phyloP scores from a whole-genome alignment of 23 tunicate species.

The Clavelina lepadiformis region DNA sequence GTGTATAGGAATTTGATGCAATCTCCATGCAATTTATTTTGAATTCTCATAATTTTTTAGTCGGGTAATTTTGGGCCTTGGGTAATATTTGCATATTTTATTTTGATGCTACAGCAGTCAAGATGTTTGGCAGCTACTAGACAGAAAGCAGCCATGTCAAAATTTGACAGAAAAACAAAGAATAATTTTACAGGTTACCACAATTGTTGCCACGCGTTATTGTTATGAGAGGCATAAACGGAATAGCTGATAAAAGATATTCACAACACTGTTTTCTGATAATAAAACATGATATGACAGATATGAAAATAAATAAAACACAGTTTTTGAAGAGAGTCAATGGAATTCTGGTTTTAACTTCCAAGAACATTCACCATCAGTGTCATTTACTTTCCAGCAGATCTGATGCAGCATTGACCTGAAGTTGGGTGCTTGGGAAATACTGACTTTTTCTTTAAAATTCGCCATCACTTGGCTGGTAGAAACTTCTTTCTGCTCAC shows the following conservation, averaged over 20 bases:
- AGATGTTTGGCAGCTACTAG: too few species aligned
- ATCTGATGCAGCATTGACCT: slow-evolving; percentile 42
- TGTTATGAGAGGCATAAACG: background rate
- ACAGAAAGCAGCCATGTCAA: too few species aligned
- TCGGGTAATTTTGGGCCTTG: too few species aligned
- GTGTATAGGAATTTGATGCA: too few species aligned
- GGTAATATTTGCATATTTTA: too few species aligned
- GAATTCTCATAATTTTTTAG: too few species aligned
- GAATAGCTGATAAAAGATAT: background rate
- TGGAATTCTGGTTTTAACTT: slow-evolving; percentile 6
- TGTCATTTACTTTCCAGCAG: slow-evolving; percentile 6
- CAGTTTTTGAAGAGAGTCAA: background rate
- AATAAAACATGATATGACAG: background rate
- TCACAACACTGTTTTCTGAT: background rate
- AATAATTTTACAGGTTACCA: too few species aligned
- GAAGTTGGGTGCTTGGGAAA: slow-evolving; percentile 36
- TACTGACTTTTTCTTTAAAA: slow-evolving; percentile 20
- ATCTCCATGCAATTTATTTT: too few species aligned
- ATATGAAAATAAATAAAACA: too few species aligned
- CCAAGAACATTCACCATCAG: slow-evolving; percentile 8
- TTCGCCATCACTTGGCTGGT: slow-evolving; percentile 29
- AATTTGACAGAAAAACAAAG: background rate
- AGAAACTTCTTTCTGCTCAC: slow-evolving; percentile 27
- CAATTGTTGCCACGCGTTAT: too few species aligned
- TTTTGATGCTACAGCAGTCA: too few species aligned